Conservation (phyloP, 2,797 vertebrate genomes). For the Coreius guichenoti region DNA sequence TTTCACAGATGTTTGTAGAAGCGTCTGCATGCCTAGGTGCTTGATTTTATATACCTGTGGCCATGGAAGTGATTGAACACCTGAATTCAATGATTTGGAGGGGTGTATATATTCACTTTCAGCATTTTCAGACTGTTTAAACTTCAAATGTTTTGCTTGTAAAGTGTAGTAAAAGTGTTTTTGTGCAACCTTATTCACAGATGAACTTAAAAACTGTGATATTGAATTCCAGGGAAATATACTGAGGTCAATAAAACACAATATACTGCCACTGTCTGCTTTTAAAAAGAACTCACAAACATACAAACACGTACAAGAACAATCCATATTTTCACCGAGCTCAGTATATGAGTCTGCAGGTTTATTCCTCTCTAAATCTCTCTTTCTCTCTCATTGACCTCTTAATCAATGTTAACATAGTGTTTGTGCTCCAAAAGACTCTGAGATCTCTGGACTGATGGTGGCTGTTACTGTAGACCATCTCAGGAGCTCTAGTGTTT, state of each 20-base stretch:
- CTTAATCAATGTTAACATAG: constrained; percentile 25
- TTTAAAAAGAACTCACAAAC: constrained; percentile 11
- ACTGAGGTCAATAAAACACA: constrained; percentile 6
- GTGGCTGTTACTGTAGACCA: neutral
- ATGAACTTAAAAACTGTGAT: constrained; percentile 2
- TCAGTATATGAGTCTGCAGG: neutral
- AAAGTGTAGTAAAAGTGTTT: neutral
- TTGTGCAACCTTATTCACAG: neutral
- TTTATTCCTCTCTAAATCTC: constrained; percentile 4
- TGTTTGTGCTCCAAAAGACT: neutral
- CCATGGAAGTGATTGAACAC: too few species aligned
- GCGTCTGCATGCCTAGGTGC: too few species aligned
- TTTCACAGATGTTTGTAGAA: too few species aligned
- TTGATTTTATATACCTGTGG: too few species aligned
- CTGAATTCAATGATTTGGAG: too few species aligned
- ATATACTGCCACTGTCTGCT: constrained; percentile 19
- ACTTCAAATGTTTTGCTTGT: neutral
- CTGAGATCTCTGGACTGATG: neutral
- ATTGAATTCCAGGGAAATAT: constrained; percentile 10
- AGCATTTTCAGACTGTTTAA: neutral
- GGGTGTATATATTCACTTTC: neutral
- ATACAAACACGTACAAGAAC: neutral
- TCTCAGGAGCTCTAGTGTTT: neutral
- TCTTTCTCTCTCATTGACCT: constrained; percentile 4
- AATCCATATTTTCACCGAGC: neutral